These are phyloP conservation scores for Neria commutata DNA, from an alignment of 2,888 invertebrate genomes.

Conservation along the genomic window DNA sequence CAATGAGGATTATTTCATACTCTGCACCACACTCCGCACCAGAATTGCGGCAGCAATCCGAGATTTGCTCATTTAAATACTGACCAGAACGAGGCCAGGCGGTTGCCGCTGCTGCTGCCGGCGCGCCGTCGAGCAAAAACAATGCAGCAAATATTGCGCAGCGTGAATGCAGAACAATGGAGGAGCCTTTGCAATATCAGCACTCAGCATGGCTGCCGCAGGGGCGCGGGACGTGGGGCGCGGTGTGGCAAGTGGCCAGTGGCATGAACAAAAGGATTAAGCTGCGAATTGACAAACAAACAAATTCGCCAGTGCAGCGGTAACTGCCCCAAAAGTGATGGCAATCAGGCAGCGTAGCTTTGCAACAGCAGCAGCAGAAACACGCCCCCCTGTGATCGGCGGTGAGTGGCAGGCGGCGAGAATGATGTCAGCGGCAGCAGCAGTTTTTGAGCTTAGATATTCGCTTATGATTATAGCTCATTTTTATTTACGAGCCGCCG, in stretches of 20 bases:
- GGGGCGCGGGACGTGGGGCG: background rate
- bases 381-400: too few relatives aligned
- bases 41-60: conserved; percentile 19
- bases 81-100: conserved; percentile 1
- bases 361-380: too few relatives aligned
- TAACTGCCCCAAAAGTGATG: too few relatives aligned
- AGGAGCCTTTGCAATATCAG: background rate
- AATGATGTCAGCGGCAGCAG: too few relatives aligned
- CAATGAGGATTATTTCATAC: conserved; percentile 28
- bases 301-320: background rate
- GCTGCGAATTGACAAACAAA: background rate
- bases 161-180: background rate
- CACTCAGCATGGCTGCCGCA: background rate
- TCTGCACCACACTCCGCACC: conserved; percentile 10
- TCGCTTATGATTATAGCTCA: too few relatives aligned
- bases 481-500: too few relatives aligned
- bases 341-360: too few relatives aligned
- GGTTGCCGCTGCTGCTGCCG: conserved; percentile 6
- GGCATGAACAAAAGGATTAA: background rate
- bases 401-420: too few relatives aligned
- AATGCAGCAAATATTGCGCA: conserved; percentile 8
- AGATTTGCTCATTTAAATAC: conserved; percentile 21
- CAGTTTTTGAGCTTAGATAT: too few relatives aligned
- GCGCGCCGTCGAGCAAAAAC: conserved; percentile 2
- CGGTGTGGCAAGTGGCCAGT: background rate